phyloP scores from a whole-genome alignment of 1,140 invertebrate species.

The Aculops lycopersici region DNA sequence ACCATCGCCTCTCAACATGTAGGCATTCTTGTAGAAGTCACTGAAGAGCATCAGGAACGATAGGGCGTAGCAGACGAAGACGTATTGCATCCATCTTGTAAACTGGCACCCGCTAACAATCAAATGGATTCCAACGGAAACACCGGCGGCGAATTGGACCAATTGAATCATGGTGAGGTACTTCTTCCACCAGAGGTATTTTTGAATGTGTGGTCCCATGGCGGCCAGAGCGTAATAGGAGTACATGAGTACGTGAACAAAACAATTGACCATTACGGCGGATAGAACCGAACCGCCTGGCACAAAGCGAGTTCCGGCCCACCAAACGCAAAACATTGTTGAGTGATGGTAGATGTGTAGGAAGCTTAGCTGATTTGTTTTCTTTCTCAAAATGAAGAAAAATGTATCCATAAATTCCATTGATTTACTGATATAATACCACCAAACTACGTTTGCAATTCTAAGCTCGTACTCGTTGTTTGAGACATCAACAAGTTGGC shows the following conservation, averaged over 20 bases:
- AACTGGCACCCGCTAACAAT: constrained; percentile 50
- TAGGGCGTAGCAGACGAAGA: constrained; percentile 56
- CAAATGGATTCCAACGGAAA: constrained; percentile 45
- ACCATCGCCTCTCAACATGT: constrained; percentile 20
- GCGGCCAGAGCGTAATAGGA: constrained; percentile 56
- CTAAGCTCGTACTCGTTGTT: constrained; percentile 48
- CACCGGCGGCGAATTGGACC: constrained; percentile 50
- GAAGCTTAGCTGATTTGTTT: constrained; percentile 63
- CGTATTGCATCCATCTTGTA: constrained; percentile 73
- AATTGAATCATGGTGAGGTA: constrained; percentile 32
- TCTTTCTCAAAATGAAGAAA: constrained; percentile 65
- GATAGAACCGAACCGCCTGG: constrained; percentile 64
- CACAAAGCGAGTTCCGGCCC: constrained; percentile 84
- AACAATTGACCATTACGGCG: constrained; percentile 59
- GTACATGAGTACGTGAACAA: constrained; percentile 73
- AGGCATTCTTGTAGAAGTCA: constrained; percentile 57
- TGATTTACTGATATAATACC: constrained; percentile 84
- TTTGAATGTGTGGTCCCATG: constrained; percentile 38
- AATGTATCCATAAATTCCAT: constrained; percentile 85
- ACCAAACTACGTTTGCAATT: constrained; percentile 71
- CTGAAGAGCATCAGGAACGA: constrained; percentile 63
- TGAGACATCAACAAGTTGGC: constrained; percentile 48
- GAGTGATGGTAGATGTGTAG: constrained; percentile 78
- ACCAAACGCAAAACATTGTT: constrained; percentile 68
- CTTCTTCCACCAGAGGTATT: constrained; percentile 75